These are phyloP conservation scores for Zosterops borbonicus DNA, from an alignment of 2,113 vertebrate species.

Conservation along the genomic window DNA sequence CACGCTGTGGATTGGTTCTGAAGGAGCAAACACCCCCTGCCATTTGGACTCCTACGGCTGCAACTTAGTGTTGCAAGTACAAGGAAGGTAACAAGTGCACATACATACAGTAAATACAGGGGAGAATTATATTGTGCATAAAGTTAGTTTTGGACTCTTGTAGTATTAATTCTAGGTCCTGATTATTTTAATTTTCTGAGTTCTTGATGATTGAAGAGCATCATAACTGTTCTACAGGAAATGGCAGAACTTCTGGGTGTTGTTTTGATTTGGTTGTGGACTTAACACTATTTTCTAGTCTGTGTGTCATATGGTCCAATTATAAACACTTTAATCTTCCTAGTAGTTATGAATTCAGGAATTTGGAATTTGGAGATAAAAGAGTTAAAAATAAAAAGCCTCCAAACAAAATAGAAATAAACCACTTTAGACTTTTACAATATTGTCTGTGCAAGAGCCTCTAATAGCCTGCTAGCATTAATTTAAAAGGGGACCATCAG, in stretches of 20 bases:
- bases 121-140: neutral
- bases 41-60: constrained; percentile 93
- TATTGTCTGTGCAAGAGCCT: constrained; percentile 9
- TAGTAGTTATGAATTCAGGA: neutral
- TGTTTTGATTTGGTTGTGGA: neutral
- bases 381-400: neutral
- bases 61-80: constrained; percentile 93
- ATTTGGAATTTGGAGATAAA: neutral
- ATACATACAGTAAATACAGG: neutral
- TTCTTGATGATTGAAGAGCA: neutral
- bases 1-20: constrained; percentile 91
- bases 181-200: neutral
- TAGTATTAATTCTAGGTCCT: neutral
- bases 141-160: neutral
- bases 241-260: neutral
- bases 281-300: neutral
- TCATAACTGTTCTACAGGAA: neutral
- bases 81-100: constrained; percentile 85
- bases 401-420: neutral
- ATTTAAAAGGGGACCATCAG: constrained; percentile 15
- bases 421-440: neutral
- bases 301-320: neutral
- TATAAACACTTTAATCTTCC: neutral
- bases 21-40: constrained; percentile 91
- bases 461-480: constrained; percentile 48